Evolutionary conservation across 2,113 vertebrate genomes (phyloP).

Genomic region (Xiphophorus hellerii): DNA sequence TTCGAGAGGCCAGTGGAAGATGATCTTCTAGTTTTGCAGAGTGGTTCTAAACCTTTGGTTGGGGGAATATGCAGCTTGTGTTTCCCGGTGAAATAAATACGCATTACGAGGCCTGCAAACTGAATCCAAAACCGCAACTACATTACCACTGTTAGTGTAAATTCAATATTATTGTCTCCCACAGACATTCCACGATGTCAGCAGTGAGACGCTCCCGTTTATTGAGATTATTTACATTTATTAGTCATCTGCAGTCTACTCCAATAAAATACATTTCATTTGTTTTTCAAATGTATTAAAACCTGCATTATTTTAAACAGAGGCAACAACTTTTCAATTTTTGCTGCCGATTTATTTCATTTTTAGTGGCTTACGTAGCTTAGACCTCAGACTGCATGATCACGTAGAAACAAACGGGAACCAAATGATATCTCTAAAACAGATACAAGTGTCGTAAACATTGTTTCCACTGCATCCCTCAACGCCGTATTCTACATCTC

Average conservation of each 20-base stretch:
- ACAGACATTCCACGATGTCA: not conserved
- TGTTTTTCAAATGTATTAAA: not conserved
- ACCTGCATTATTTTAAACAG: not conserved
- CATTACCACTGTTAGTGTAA: not conserved
- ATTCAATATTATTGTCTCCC: not conserved
- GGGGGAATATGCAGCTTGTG: not conserved
- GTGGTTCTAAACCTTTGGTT: not conserved
- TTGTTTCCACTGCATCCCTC: constrained; percentile 19
- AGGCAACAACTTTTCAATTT: too few relatives aligned
- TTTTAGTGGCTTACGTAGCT: not conserved
- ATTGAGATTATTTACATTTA: not conserved
- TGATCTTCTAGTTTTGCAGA: not conserved
- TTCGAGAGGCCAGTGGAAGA: not conserved
- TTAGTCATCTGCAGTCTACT: not conserved
- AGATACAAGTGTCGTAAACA: constrained; percentile 34
- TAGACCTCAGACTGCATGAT: not conserved
- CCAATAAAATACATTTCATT: not conserved
- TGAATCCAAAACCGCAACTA: not conserved
- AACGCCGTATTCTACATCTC: constrained; percentile 22
- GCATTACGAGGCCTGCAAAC: not conserved
- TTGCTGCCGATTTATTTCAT: not conserved
- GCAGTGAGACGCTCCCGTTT: not conserved
- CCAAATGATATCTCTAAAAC: not conserved
- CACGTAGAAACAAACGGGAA: constrained; percentile 18
- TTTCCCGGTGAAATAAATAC: not conserved